phyloP scores from a whole-genome alignment of 2,888 invertebrate genomes.

The Ormyrus nitidulus region DNA sequence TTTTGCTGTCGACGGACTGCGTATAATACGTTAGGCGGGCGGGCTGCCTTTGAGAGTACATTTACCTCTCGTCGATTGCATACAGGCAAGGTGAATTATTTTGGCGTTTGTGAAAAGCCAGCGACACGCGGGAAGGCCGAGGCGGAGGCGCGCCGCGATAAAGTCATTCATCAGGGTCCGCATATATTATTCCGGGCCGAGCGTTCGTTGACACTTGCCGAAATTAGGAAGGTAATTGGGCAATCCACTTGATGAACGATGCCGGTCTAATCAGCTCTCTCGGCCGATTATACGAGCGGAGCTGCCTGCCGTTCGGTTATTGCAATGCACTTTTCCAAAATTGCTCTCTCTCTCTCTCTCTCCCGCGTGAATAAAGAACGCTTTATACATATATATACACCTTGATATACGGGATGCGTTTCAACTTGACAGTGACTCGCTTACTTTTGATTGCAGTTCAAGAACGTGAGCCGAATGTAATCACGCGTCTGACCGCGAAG shows the following conservation, averaged over 20 bases:
- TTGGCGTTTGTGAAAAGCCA: conserved; percentile 26
- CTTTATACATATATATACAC: too few relatives aligned
- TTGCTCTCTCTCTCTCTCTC: too few relatives aligned
- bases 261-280: conserved; percentile 7
- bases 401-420: background rate
- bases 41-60: conserved; percentile 3
- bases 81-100: conserved; percentile 39
- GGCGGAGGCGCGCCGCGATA: conserved; percentile 4
- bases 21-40: too few relatives aligned
- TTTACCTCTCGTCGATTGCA: conserved; percentile 31
- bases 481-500: conserved; percentile 38
- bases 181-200: conserved; percentile 37
- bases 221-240: conserved; percentile 19
- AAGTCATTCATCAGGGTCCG: conserved; percentile 49
- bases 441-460: conserved; percentile 39
- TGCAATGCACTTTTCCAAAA: too few relatives aligned
- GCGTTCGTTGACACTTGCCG: conserved; percentile 41
- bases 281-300: background rate
- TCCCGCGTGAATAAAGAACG: too few relatives aligned
- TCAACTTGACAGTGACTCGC: conserved; percentile 41
- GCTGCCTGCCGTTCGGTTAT: too few relatives aligned
- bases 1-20: too few relatives aligned
- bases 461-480: background rate
- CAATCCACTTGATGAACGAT: conserved; percentile 10
- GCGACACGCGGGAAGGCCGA: conserved; percentile 33